phyloP scores from a whole-genome alignment of 1,140 invertebrate genomes.

The Platyscapa corneri region DNA sequence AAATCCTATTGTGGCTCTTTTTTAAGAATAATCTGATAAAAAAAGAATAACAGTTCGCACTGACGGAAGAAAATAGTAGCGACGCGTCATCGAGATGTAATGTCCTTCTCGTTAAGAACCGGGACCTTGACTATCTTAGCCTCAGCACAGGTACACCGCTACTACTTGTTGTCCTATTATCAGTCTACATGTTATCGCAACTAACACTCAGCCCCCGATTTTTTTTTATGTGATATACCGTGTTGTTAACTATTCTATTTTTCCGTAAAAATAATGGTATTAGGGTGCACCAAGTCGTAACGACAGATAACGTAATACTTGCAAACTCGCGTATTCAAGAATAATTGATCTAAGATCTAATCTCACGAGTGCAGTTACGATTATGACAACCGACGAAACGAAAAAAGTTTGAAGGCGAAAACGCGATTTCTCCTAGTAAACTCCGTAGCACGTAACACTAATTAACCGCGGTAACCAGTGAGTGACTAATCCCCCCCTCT shows the following conservation, averaged over 20 bases:
- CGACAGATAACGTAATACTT: too few relatives aligned
- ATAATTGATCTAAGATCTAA: neutral
- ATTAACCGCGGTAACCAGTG: neutral
- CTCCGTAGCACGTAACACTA: too few relatives aligned
- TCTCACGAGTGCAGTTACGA: neutral
- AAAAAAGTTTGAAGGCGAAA: neutral
- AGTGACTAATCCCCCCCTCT: constrained; percentile 28
- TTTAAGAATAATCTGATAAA: neutral
- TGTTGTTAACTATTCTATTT: neutral
- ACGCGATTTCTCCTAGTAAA: neutral
- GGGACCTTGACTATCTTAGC: neutral
- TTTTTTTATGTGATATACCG: too few relatives aligned
- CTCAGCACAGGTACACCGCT: neutral
- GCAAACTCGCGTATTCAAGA: too few relatives aligned
- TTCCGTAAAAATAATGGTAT: neutral
- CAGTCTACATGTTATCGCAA: neutral
- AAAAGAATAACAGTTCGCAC: too few relatives aligned
- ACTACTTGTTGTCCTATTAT: neutral
- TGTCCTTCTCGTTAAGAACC: neutral
- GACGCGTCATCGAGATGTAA: neutral
- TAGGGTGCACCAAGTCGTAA: neutral
- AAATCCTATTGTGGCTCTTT: too few relatives aligned
- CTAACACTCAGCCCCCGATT: neutral
- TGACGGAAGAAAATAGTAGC: neutral
- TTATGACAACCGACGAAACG: too few relatives aligned